Base-by-base conservation (phyloP, 2,797 vertebrate genomes). In the Peromyscus aztecus region DNA sequence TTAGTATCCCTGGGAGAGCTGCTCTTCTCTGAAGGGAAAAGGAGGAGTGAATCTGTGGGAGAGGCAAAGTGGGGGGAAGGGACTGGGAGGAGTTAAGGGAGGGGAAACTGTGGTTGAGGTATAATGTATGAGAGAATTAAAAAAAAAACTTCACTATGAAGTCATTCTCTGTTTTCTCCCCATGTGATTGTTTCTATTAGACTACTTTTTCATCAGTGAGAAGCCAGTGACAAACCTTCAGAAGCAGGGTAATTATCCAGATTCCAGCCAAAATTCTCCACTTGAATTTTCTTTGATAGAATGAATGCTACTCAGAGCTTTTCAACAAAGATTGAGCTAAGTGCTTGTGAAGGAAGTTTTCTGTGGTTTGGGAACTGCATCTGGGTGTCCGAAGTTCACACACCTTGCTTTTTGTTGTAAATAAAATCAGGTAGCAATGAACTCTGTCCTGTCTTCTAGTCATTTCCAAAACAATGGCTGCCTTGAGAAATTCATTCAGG, bases 381-480 rank as follows among this genome's bases (percentile, higher is more conserved):
- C 49, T 63, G n/a, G 52, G 57, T 40, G 34, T 65, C 63, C 82
- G 91, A 82, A 91, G 89, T 94, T 95, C 75, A 94, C 90, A 97
- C 17, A 65, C 31, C 5, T 61, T 81, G 82, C 57, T 94, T 89
- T 81, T 83, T 75, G 59, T 40, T 78, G 73, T 40, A 73, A 88
- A 80, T 65, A 94, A 94, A 55, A 89, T 95, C 75, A 94, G 85
- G 94, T 94, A 95, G 90, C 94, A 95, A 89, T 37, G 88, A n/a
- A 96, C 83, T 90, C 63, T 86, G 90, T 82, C 81, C 59, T 80
- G 19, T 11, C 40, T 77, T 14, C 85, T 63, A 90, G 84, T 71
- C 34, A 71, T 95, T 96, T 92, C 77, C 43, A 94, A 96, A 85
- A 81, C 81, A 89, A 14, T 34, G 21, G 11, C 69, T 91, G 84